A percentile compares a stretch with the other conserved stretches of the same genome.
These are phyloP conservation scores for Temnothorax ravouxi DNA, from an alignment of 2,888 invertebrate genomes.

Conservation along the genomic window DNA sequence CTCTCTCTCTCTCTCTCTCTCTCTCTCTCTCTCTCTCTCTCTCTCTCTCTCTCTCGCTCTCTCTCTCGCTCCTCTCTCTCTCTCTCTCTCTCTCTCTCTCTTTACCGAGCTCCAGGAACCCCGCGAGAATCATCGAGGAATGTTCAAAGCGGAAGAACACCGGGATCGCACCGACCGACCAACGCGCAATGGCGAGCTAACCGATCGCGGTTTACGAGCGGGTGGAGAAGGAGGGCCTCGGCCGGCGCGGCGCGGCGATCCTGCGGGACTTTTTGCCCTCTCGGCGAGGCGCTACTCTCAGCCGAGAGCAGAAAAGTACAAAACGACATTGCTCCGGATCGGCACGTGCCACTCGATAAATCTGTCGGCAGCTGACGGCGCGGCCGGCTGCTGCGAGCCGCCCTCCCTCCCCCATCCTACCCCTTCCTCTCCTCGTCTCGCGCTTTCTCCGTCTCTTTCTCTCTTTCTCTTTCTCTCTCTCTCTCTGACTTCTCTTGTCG, in stretches of 20 bases:
- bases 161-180: slow-evolving; percentile 18
- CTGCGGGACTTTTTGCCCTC: slow-evolving; percentile 67
- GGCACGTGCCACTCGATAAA: slow-evolving; percentile 87
- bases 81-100: not conserved
- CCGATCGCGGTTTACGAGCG: slow-evolving; percentile 36
- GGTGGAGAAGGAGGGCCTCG: slow-evolving; percentile 1
- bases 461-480: slow-evolving; percentile 30
- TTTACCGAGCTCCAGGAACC: slow-evolving; percentile 21
- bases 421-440: slow-evolving; percentile 5
- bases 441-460: slow-evolving; percentile 27
- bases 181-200: not conserved
- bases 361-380: slow-evolving; percentile 86
- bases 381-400: slow-evolving; percentile 79
- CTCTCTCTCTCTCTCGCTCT: not conserved
- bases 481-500: slow-evolving; percentile 12
- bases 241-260: slow-evolving; percentile 19
- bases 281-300: slow-evolving; percentile 60
- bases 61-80: not conserved
- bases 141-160: slow-evolving; percentile 53
- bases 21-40: not conserved
- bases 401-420: slow-evolving; percentile 12
- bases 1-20: not conserved
- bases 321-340: slow-evolving; percentile 81
- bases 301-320: slow-evolving; percentile 69
- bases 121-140: slow-evolving; percentile 46